phyloP scores from a whole-genome alignment of 2,888 invertebrate genomes.

The Gymnocheta viridis region DNA sequence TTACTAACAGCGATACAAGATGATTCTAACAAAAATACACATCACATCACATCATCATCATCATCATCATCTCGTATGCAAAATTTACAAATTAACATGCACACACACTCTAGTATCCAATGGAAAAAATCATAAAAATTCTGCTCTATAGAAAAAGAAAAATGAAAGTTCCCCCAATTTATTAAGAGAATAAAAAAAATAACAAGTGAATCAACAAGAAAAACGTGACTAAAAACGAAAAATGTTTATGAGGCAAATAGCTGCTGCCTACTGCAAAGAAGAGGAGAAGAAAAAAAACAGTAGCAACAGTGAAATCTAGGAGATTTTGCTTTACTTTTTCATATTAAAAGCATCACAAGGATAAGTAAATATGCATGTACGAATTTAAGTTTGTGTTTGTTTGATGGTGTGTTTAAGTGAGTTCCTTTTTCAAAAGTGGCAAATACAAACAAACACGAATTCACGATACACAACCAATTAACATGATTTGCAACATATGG shows the following conservation, averaged over 20 bases:
- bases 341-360: slow-evolving; percentile 58
- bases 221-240: slow-evolving; percentile 70
- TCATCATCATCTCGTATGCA: slow-evolving; percentile 42
- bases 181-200: slow-evolving; percentile 71
- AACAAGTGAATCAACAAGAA: slow-evolving; percentile 72
- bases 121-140: slow-evolving; percentile 45
- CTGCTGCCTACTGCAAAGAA: slow-evolving; percentile 39
- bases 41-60: slow-evolving; percentile 28
- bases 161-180: slow-evolving; percentile 81
- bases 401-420: slow-evolving; percentile 36
- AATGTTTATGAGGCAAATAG: slow-evolving; percentile 57
- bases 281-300: slow-evolving; percentile 35
- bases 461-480: slow-evolving; percentile 57
- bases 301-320: slow-evolving; percentile 63
- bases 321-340: slow-evolving; percentile 43
- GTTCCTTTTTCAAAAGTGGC: slow-evolving; percentile 57
- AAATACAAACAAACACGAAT: slow-evolving; percentile 55
- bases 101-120: slow-evolving; percentile 24
- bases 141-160: slow-evolving; percentile 72
- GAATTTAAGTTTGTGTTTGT: slow-evolving; percentile 13
- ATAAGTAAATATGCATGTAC: slow-evolving; percentile 52
- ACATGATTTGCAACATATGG: slow-evolving; percentile 64
- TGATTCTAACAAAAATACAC: slow-evolving; percentile 53
- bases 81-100: slow-evolving; percentile 50
- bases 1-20: slow-evolving; percentile 39